Evolutionary conservation across 2,113 vertebrate species (phyloP).

Genomic region (Pollachius pollachius): DNA sequence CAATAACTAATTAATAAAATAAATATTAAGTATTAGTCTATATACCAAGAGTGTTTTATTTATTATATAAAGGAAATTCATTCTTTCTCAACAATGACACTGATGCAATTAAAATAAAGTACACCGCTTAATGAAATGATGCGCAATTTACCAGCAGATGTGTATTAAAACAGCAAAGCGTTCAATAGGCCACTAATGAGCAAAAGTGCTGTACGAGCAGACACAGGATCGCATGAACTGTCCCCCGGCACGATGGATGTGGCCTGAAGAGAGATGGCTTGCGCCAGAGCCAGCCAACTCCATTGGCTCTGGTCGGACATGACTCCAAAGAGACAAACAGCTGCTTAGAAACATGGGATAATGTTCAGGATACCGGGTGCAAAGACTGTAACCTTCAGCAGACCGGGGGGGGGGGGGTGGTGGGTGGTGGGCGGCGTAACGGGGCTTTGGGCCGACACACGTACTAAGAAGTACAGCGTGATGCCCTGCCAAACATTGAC

Average conservation of each 20-base stretch:
- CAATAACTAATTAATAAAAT: too few relatives aligned
- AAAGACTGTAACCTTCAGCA: constrained; percentile 52
- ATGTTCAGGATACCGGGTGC: constrained; percentile 50
- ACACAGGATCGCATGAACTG: background rate
- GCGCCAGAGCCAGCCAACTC: constrained; percentile 5
- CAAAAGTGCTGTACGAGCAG: background rate
- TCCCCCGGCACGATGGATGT: background rate
- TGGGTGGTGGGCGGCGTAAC: background rate
- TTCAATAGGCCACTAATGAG: too few relatives aligned
- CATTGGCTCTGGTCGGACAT: constrained; percentile 38
- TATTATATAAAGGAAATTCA: too few relatives aligned
- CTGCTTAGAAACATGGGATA: constrained; percentile 52
- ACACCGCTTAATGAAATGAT: too few relatives aligned
- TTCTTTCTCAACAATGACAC: too few relatives aligned
- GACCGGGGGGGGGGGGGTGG: constrained; percentile 10
- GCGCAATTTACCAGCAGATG: too few relatives aligned
- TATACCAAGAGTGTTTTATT: too few relatives aligned
- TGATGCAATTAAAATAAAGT: too few relatives aligned
- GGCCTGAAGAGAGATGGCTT: constrained; percentile 31
- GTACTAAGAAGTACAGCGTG: background rate
- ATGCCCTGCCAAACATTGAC: background rate
- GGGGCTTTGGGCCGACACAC: constrained; percentile 40
- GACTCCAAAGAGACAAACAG: constrained; percentile 51
- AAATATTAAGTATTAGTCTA: too few relatives aligned
- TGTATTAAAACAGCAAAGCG: too few relatives aligned